Evolutionary conservation across 2,113 vertebrate species (phyloP).

Genomic region (Chaetodon trifascialis): DNA sequence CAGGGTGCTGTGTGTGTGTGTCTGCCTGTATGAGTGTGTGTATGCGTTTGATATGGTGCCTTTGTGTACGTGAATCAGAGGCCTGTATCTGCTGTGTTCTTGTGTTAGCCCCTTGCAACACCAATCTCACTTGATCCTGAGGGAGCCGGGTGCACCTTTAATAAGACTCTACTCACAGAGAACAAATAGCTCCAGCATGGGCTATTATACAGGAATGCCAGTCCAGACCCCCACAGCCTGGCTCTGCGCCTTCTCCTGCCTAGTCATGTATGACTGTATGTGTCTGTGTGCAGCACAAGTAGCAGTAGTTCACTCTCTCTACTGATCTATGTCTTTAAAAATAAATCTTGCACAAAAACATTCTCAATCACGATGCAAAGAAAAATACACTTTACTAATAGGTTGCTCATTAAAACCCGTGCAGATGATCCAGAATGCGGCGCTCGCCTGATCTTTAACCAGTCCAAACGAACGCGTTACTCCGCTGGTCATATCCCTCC

Average conservation of each 20-base stretch:
- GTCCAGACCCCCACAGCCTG: conserved; percentile 31
- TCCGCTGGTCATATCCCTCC: too few relatives aligned
- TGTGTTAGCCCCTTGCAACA: conserved; percentile 36
- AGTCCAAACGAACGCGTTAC: too few relatives aligned
- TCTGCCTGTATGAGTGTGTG: conserved; percentile 27
- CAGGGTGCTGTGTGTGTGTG: conserved; percentile 38
- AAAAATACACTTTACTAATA: not conserved
- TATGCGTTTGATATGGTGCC: conserved; percentile 43
- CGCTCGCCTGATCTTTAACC: too few relatives aligned
- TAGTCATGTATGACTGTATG: conserved; percentile 5
- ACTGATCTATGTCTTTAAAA: not conserved
- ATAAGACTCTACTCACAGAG: conserved; percentile 52
- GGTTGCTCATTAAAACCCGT: too few relatives aligned
- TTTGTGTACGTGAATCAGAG: conserved; percentile 50
- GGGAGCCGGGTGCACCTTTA: conserved; percentile 62
- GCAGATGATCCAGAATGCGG: too few relatives aligned
- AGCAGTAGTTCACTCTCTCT: too few relatives aligned
- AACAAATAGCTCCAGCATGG: conserved; percentile 58
- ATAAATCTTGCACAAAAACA: not conserved
- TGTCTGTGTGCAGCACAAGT: not conserved
- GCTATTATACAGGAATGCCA: conserved; percentile 31
- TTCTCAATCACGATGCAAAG: not conserved
- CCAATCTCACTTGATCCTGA: conserved; percentile 48
- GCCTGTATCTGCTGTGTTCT: conserved; percentile 35
- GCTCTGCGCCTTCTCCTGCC: conserved; percentile 9